These are phyloP conservation scores for Caenorhabditis angaria DNA, from an alignment of 2,888 invertebrate genomes.

Conservation along the genomic window DNA sequence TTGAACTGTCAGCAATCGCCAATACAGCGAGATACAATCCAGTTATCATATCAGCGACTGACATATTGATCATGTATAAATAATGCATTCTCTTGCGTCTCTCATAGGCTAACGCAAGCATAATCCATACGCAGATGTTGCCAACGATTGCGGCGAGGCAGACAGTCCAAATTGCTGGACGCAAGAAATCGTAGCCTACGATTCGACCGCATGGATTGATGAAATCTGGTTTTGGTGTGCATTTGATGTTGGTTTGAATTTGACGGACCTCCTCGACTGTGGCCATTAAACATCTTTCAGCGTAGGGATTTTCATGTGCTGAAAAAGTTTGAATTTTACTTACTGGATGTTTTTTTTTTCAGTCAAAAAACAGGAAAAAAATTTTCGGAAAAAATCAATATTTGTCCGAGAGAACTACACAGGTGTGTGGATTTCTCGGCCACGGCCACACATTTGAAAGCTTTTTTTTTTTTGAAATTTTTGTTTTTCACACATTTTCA, in stretches of 20 bases:
- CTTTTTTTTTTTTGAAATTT: no score
- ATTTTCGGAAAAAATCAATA: background rate
- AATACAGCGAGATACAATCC: conserved; percentile 88
- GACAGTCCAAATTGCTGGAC: conserved; percentile 89
- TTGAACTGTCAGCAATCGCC: conserved; percentile 93
- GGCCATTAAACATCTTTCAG: conserved; percentile 46
- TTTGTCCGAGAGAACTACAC: background rate
- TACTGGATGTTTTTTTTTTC: background rate
- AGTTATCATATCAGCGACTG: conserved; percentile 96
- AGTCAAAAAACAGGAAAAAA: background rate
- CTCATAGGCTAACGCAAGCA: conserved; percentile 76
- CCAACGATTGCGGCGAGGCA: conserved; percentile 93
- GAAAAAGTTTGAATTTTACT: conserved; percentile 33
- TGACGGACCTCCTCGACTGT: conserved; percentile 39
- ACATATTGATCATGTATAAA: conserved; percentile 94
- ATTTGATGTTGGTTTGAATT: conserved; percentile 62
- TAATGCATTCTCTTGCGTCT: conserved; percentile 87
- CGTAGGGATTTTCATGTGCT: conserved; percentile 37
- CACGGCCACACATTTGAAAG: no score
- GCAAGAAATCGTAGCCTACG: conserved; percentile 78
- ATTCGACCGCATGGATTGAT: conserved; percentile 90
- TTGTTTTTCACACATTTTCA: no score
- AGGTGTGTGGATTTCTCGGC: no score
- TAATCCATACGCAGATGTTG: conserved; percentile 77
- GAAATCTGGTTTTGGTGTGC: conserved; percentile 81